These are phyloP conservation scores for Osmerus eperlanus DNA, from an alignment of 2,113 vertebrate species.

Conservation along the genomic window DNA sequence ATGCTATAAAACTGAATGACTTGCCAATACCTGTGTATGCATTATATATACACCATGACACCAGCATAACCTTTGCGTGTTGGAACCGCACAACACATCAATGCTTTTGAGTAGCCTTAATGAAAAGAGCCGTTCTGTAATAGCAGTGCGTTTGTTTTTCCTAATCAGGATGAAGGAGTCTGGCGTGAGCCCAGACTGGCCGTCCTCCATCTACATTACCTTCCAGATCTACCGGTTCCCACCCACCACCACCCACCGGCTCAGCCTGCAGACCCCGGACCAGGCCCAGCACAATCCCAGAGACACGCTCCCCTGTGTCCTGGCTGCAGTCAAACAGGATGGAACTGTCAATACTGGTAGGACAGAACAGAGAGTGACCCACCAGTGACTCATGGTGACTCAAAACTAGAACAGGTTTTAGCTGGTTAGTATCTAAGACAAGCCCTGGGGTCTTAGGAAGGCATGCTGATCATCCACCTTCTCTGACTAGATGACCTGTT, in stretches of 20 bases:
- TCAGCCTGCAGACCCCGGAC: conserved; percentile 71
- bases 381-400: background rate
- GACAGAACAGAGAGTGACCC: conserved; percentile 25
- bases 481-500: too few relatives aligned
- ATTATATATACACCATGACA: background rate
- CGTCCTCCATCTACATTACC: conserved; percentile 81
- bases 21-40: background rate
- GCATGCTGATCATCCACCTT: too few relatives aligned
- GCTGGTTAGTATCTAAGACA: too few relatives aligned
- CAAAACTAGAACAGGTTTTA: too few relatives aligned
- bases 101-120: too few relatives aligned
- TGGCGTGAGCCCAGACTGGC: conserved; percentile 60
- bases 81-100: too few relatives aligned
- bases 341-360: conserved; percentile 71
- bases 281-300: background rate
- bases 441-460: too few relatives aligned
- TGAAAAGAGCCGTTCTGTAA: background rate
- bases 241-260: conserved; percentile 73
- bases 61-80: too few relatives aligned
- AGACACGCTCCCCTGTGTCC: conserved; percentile 60
- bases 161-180: conserved; percentile 66
- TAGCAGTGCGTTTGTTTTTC: conserved; percentile 4
- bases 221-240: conserved; percentile 97
- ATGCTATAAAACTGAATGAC: background rate
- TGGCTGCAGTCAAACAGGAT: conserved; percentile 68